Conservation (phyloP, 2,113 vertebrate genomes). For the Hipposideros armiger region DNA sequence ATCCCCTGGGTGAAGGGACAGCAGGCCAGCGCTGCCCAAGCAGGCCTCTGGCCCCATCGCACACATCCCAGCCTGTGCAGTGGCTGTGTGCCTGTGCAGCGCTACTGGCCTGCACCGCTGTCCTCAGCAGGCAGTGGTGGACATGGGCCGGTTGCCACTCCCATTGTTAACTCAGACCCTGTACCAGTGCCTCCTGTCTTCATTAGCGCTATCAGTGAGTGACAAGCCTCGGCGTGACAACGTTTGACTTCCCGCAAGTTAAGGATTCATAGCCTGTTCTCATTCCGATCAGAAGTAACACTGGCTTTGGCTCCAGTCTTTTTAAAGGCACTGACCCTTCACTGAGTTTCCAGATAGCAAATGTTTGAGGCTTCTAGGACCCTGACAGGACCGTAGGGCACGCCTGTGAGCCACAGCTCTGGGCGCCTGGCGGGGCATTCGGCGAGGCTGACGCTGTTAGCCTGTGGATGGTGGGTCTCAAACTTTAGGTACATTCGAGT, state of each 20-base stretch:
- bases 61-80: neutral
- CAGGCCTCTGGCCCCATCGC: neutral
- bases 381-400: neutral
- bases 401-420: fast-evolving
- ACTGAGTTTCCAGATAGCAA: neutral
- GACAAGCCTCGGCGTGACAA: neutral
- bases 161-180: neutral
- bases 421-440: fast-evolving
- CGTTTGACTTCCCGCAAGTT: neutral
- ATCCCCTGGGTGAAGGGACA: neutral
- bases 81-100: neutral
- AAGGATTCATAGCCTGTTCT: neutral
- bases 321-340: neutral
- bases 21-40: neutral
- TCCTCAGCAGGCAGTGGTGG: neutral
- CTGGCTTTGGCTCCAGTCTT: neutral
- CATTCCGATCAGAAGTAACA: neutral
- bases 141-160: too few relatives aligned
- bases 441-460: too few relatives aligned
- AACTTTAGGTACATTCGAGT: neutral
- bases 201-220: neutral
- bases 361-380: neutral
- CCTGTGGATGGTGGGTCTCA: neutral
- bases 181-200: neutral
- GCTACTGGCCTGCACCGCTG: neutral